A percentile compares a stretch with the other conserved stretches of the same genome.
These are phyloP conservation scores for Henicopernis longicauda DNA, from an alignment of 2,113 vertebrate species.

Conservation along the genomic window DNA sequence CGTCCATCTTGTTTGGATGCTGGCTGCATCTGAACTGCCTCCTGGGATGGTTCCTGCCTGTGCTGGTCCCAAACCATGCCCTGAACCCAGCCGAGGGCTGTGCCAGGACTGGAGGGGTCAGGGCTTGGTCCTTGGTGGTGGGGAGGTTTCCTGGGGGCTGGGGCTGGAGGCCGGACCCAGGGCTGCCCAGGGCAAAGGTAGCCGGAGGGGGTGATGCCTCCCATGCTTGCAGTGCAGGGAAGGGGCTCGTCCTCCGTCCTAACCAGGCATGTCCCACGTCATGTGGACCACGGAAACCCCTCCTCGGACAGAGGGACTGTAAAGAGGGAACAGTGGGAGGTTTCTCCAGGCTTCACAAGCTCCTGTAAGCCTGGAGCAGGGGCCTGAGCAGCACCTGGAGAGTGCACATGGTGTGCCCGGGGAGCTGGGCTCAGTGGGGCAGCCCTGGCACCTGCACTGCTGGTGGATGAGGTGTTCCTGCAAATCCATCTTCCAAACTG, in stretches of 20 bases:
- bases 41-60: not conserved
- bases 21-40: not conserved
- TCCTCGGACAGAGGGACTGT: not conserved
- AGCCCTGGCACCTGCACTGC: not conserved
- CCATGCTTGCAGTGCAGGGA: not conserved
- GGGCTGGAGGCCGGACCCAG: not conserved
- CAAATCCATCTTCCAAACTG: not conserved
- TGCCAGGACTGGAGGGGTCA: not conserved
- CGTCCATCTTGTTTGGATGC: not conserved
- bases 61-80: not conserved
- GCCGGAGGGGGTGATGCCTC: not conserved
- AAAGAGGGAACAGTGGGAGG: not conserved
- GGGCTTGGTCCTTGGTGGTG: not conserved
- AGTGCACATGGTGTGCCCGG: rapidly evolving
- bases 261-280: not conserved
- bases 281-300: not conserved
- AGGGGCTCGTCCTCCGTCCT: not conserved
- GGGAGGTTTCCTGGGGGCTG: not conserved
- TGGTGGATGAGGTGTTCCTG: not conserved
- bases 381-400: not conserved
- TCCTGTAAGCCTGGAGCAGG: not conserved
- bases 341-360: not conserved
- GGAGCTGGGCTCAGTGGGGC: not conserved
- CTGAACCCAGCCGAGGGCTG: not conserved
- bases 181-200: not conserved